Evolutionary conservation across 2,888 invertebrate genomes (phyloP), one percentile per base, ranked within the genome.

Genomic region (Bellardia bayeri): DNA sequence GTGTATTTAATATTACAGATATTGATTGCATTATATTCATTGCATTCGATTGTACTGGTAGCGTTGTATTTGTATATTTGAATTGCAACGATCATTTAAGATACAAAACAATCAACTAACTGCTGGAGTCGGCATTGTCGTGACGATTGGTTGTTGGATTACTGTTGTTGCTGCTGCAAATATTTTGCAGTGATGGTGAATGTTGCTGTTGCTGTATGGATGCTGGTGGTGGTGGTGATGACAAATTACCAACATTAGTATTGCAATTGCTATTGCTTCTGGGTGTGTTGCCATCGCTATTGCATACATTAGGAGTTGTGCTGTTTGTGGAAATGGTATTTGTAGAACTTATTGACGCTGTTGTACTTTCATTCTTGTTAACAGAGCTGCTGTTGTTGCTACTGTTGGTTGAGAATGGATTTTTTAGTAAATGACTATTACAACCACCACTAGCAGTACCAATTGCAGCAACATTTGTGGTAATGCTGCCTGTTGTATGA

Each of bases 161-260:
- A 87, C 83, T 88, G 75, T 81, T 88, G 79, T 72, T 78, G 58
- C 75, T 86, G 79, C 51, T 88, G 86, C 76, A 79, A 66, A 66
- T 86, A 61, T 85, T 88, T 16, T 56, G 54, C 54, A 23, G 23
- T 23, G 49, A 16, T 42, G 63, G 13, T 13, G 63, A 61, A 49
- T 45, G 58, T 56, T 89, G 66, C 37, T 89, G 63, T 42, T 79
- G 80, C 40, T 85, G 76, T 23, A 58, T 45, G 45, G 78, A 11
- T 45, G 40, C 9, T 74, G 23, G 7, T 30, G 33, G 30, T 30
- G 78, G 23, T 16, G 84, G 54, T 4, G 78, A 56, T 74, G 87
- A 72, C 56, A 72, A 63, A 89, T 85, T 89, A 83, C 89, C 89
- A 85, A 90, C 89, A 86, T 85, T 87, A 78, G 66, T 82, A 86